Evolutionary conservation across 2,113 vertebrate genomes (phyloP), one percentile per base, ranked within the genome.

Genomic region (Stigmatopora nigra): DNA sequence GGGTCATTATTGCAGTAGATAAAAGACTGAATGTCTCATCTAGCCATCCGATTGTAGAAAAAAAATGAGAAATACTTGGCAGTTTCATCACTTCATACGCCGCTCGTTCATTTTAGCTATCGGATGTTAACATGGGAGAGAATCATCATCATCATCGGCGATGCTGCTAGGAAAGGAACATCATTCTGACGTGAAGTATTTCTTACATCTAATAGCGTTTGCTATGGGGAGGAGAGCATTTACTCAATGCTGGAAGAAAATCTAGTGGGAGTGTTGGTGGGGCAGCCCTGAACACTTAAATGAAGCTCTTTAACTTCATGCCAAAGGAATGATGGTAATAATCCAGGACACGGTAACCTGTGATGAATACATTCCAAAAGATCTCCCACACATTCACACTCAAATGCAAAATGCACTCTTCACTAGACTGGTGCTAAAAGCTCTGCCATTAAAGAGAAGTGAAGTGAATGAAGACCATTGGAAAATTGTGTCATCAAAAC

Each of bases 171-270:
- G 63, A 71, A 55, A 36, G 19, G 64, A 65, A 38, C 22, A 41
- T 68, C 79, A 74, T 52, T 89, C 91, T 91, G 41, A 45, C 49
- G 64, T 91, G 41, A 45, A 49, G 72, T 67, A 44, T 38, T 78
- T 57, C 46, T 77, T 63, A 61, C 52, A 61, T 56, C 9, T 7
- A 55, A 56, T 61, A 63, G 91, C 0, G 76, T 83, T n/a, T 88
- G 91, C 5, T 80, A 80, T 0, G 86, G 90, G 0, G 52, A 64
- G 52, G 67, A 65, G 61, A 48, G 63, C 52, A 63, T 77, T 55
- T 38, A 12, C 64, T 69, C 66, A 0, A 16, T 45, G 53, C 67
- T 49, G 57, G 65, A 22, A 73, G 76, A 72, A 79, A 82, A 65
- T 68, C 38, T 44, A 69, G 63, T 61, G 70, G 70, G 65, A 52